Evolutionary conservation across 2,888 invertebrate species (phyloP), one percentile per base, ranked within the genome.

Genomic region (Clistopyga incitator): DNA sequence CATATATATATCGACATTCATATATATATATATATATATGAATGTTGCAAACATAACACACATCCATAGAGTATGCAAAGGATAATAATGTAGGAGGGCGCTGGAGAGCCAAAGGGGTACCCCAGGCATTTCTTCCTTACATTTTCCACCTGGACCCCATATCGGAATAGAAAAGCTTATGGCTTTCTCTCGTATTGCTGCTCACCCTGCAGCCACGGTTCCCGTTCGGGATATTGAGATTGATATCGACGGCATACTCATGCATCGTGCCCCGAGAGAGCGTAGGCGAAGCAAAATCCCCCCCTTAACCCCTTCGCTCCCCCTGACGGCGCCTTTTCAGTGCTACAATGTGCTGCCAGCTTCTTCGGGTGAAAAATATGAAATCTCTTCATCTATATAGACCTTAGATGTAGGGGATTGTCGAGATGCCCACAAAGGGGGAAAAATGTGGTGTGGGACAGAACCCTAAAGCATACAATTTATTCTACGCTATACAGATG

Each of bases 181-280:
- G 83, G 72, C 3, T 45, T 20, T 78, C 42, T 67, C 18, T 61
- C 29, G 47, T 52, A 13, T 56, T 38, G 29, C 11, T 67, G 71
- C 56, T 72, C 71, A 29, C 54, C 25, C 65, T 20, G 47, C 13
- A 23, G 23, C 18, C 64, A 13, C 70, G 74, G 38, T 78, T 54
- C 78, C 68, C 54, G 75, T 47, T 59, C 61, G 75, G 84, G 71
- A 71, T 84, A 81, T 84, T 81, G 81, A 84, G 84, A 84, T 84
- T 81, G 81, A 84, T 84, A 84, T 84, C 84, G 78, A 81, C 76
- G 75, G 78, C 75, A 84, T 84, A 78, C 81, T 84, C 75, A 81
- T 84, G 81, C 78, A 81, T 84, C 78, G 81, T 42, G 65, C 76
- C 23, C 38, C 71, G 52, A 52, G 45, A 70, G 18, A 68, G 20